Conservation (phyloP, 2,888 invertebrate species). For the Pachymerium ferrugineum region DNA sequence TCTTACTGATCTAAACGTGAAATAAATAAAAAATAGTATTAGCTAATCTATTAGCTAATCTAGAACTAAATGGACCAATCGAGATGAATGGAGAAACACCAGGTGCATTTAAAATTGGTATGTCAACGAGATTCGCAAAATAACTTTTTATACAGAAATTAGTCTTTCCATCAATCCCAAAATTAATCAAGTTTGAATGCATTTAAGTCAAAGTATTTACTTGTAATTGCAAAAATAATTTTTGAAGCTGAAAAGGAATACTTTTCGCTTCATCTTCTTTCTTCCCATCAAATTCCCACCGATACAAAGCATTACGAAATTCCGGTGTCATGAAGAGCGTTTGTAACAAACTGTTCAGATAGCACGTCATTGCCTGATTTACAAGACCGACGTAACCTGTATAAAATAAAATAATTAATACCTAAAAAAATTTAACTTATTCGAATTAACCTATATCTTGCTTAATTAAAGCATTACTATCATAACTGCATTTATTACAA, state of each 20-base stretch:
- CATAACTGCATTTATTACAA: constrained; percentile 39
- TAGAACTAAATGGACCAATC: too few relatives aligned
- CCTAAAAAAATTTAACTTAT: not conserved
- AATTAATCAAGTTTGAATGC: not conserved
- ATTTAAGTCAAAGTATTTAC: constrained; percentile 44
- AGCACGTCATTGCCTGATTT: constrained; percentile 89
- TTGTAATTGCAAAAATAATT: constrained; percentile 75
- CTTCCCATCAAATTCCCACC: constrained; percentile 66
- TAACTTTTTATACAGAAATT: too few relatives aligned
- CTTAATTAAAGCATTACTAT: constrained; percentile 44
- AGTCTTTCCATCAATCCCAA: too few relatives aligned
- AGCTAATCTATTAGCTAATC: not conserved
- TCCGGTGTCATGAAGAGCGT: constrained; percentile 88
- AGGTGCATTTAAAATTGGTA: too few relatives aligned
- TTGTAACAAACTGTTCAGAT: constrained; percentile 80
- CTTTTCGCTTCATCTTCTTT: constrained; percentile 60
- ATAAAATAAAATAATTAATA: not conserved
- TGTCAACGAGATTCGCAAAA: too few relatives aligned
- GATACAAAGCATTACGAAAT: constrained; percentile 78
- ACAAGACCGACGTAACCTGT: constrained; percentile 69
- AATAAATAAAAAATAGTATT: too few relatives aligned
- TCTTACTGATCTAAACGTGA: constrained; percentile 62
- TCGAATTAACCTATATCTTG: constrained; percentile 48
- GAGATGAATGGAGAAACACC: too few relatives aligned
- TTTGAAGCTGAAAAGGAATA: constrained; percentile 80